Base-by-base conservation (phyloP, 1,140 invertebrate genomes). In the Lycorma delicatula region DNA sequence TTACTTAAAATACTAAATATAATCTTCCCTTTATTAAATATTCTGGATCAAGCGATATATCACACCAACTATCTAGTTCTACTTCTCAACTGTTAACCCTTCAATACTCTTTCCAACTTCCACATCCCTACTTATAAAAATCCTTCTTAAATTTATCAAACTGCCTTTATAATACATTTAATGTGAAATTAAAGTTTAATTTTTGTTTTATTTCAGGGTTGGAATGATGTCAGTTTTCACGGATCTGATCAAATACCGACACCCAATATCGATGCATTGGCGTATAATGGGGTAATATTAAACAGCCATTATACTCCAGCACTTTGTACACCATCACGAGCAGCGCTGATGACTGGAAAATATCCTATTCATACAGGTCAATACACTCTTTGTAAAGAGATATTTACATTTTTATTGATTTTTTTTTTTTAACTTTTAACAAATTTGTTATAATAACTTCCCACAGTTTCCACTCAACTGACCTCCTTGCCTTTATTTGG, bases 171-270 rank as follows among this genome's bases (percentile, higher is more conserved):
- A 3, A 7, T 38, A 38, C 13, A 38, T 38, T 38, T n/a, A 38
- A 2, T n/a, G 7, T 20, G 13, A 20, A 44, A 44, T 44, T 44
- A 18, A 11, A 1, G 13, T 6, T 44, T 18, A 44, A 44, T 44
- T 44, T 44, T 1, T 5, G 11, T 54, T 52, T 41, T 26, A 41
- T 50, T 60, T 20, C 76, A 71, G 79, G 81, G 80, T 12, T 82
- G 77, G 73, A 79, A 81, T 70, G 80, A 83, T 71, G 77, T 83
- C 3, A 75, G 80, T 31, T 83, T 82, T 65, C 82, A 83, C 70
- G 81, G 81, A 6, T 80, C 79, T 1, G 66, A 75, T 25, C 74
- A 83, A 68, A 79, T 81, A 59, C 76, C 73, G 29, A 81, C 79
- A 13, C 79, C 79, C 0, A 81, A 81, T 62, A 74, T 81, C 22